Evolutionary conservation across 2,113 vertebrate genomes (phyloP).

Genomic region (Elephantulus edwardii): DNA sequence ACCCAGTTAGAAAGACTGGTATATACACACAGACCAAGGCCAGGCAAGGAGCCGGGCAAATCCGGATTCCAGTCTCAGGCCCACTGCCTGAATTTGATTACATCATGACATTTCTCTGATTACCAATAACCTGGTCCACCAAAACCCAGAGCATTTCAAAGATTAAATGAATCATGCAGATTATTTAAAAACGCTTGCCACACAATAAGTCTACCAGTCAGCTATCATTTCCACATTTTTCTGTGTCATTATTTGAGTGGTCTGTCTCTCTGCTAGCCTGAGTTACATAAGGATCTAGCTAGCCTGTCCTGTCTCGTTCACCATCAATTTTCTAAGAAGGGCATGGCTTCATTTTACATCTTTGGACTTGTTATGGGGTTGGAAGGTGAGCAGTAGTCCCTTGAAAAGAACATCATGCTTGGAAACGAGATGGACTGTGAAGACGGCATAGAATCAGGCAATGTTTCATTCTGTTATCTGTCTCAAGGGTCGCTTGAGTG

Average conservation of each 20-base stretch:
- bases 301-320: not conserved
- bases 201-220: not conserved
- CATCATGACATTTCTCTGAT: constrained; percentile 6
- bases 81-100: not conserved
- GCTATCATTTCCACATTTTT: not conserved
- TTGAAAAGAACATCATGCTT: no score
- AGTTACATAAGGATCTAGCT: not conserved
- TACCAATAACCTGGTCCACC: not conserved
- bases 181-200: not conserved
- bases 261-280: not conserved
- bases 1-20: constrained; percentile 18
- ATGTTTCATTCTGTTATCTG: no score
- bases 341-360: no score
- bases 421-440: no score
- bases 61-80: not conserved
- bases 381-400: no score
- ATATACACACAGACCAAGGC: not conserved
- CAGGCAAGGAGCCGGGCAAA: not conserved
- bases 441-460: no score
- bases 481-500: no score
- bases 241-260: not conserved
- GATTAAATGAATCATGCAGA: not conserved
- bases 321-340: not conserved
- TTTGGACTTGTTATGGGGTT: no score
- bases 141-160: constrained; percentile 20